Evolutionary conservation across 2,888 invertebrate genomes (phyloP), one percentile per base, ranked within the genome.

Genomic region (Tillus elongatus): DNA sequence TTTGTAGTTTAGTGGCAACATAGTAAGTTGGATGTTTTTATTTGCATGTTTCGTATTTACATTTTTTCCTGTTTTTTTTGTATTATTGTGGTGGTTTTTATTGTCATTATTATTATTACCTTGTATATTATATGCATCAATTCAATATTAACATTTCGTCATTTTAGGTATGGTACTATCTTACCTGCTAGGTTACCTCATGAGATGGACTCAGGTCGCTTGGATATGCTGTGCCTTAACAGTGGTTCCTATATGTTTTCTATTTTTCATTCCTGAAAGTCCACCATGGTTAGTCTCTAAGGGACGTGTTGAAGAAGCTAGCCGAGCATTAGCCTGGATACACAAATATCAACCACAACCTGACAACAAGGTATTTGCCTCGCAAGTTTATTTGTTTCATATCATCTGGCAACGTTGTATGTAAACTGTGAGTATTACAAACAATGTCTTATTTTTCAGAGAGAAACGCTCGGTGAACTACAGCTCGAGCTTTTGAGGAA

Each of bases 261-360:
- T 73, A 3, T 54, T 71, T 45, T 67, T 71, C 40, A 67, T 73
- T 2, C 73, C 73, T 1, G 76, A 76, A 56, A 74, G 74, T 40
- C 75, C 76, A 0, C 68, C 71, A 1, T 76, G 75, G 75, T 59
- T 75, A 1, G 68, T 74, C 2, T 69, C 72, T 1, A 72, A 69
- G 49, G 73, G 72, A 1, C 61, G 67, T 12, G 58, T 64, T n/a
- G 72, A 71, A 3, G 67, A 73, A 38, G 75, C 75, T 1, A 67
- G 67, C 15, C 67, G 67, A 32, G 64, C 73, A 1, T 52, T 75
- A 14, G 65, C 65, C 37, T 72, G 71, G 70, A 64, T 65, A 29
- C 61, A 69, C 46, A 61, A 61, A 39, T 63, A 64, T 39, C 68
- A 69, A 50, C 67, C 67, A 11, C 63, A 66, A 38, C 65, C 66